phyloP scores from a whole-genome alignment of 2,797 vertebrate species.

The Coilia nasus region DNA sequence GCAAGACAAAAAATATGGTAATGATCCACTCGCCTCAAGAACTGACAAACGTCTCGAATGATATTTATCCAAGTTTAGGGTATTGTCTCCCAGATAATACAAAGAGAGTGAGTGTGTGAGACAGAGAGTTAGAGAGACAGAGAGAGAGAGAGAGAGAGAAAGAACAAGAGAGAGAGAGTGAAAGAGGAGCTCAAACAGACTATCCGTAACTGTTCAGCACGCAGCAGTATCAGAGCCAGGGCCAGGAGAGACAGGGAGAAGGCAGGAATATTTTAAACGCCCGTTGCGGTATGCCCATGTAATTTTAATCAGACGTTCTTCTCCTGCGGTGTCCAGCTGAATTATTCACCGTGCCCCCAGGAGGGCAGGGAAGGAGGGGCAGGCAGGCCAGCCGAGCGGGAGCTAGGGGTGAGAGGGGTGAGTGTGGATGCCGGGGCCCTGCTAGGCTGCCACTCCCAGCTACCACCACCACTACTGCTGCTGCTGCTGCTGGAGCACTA shows the following conservation, averaged over 20 bases:
- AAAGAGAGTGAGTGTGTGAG: not conserved
- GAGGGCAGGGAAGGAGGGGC: not conserved
- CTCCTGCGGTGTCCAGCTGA: slow-evolving; percentile 48
- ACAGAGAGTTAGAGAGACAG: not conserved
- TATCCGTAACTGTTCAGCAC: slow-evolving; percentile 30
- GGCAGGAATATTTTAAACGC: slow-evolving; percentile 44
- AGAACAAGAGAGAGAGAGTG: not conserved
- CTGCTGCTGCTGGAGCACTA: no score
- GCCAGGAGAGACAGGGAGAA: slow-evolving; percentile 27
- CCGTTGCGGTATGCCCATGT: slow-evolving; percentile 36
- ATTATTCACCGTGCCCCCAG: slow-evolving; percentile 42
- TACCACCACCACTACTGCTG: no score
- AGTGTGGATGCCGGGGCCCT: no score
- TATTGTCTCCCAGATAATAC: slow-evolving; percentile 31
- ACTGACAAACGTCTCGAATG: not conserved
- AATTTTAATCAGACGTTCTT: slow-evolving; percentile 52
- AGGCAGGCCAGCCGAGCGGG: not conserved
- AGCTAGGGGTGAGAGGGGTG: not conserved
- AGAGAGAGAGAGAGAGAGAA: not conserved
- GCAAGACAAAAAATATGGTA: not conserved
- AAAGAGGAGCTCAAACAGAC: slow-evolving; percentile 28
- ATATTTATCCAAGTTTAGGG: slow-evolving; percentile 35
- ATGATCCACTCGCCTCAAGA: slow-evolving; percentile 29
- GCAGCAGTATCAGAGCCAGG: slow-evolving; percentile 22
- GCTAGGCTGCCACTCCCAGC: no score